These are phyloP conservation scores for Odontophorus gujanensis DNA, from an alignment of 2,113 vertebrate genomes.

Conservation along the genomic window DNA sequence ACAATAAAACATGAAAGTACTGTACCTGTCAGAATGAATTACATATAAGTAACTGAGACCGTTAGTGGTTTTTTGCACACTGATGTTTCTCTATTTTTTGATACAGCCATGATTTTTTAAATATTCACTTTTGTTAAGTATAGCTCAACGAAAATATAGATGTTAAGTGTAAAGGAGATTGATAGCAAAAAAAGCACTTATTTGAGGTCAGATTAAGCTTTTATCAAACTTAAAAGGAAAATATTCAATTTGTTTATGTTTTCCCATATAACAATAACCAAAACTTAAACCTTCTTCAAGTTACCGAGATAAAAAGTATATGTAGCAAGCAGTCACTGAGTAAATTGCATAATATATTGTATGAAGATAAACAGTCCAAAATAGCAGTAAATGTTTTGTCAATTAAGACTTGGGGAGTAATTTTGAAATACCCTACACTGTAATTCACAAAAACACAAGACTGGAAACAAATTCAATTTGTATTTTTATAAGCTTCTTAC, in stretches of 20 bases:
- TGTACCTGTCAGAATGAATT: constrained; percentile 15
- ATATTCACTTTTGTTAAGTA: background rate
- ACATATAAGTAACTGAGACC: background rate
- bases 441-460: background rate
- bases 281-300: background rate
- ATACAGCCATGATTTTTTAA: background rate
- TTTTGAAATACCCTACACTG: background rate
- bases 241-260: background rate
- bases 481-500: background rate
- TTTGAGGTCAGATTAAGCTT: background rate
- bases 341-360: background rate
- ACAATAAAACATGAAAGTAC: constrained; percentile 45
- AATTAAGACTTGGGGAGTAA: background rate
- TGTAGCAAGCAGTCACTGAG: background rate
- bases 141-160: background rate
- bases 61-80: background rate
- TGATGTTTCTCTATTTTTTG: background rate
- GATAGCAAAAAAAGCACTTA: background rate
- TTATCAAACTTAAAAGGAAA: background rate
- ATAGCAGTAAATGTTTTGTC: background rate
- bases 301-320: background rate
- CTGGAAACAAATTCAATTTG: background rate
- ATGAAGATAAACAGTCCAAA: background rate
- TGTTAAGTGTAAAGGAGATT: background rate
- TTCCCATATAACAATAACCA: background rate